Evolutionary conservation across 1,140 invertebrate species (phyloP), one percentile per base, ranked within the genome.

Genomic region (Euura saliciscinereae): DNA sequence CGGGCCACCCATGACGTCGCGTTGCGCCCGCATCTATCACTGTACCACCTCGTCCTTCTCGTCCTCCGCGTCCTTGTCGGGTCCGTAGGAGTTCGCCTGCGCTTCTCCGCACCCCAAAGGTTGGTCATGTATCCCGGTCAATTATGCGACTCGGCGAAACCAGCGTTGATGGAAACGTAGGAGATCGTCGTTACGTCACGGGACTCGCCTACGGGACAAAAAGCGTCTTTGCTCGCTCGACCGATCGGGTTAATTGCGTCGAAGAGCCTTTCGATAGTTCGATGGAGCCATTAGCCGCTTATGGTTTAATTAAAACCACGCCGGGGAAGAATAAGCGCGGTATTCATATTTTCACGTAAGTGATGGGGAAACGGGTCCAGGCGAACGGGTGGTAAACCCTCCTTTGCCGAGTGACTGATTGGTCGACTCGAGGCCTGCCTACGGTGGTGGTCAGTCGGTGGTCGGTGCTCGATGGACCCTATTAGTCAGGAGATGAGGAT

Each of bases 21-120:
- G 82, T 83, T 80, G 83, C 79, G 82, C 83, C 85, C 83, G 84
- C 83, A 87, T 86, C 84, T 87, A 86, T 86, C 86, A 86, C 80
- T 79, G 80, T 83, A 83, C 82, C 84, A 87, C 84, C 85, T 43
- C 66, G 13, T 67, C 43, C 13, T 43, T 67, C 66, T 28, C 13
- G 66, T 67, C 66, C 66, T 67, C 46, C 46, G 46, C 46, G 46
- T n/a, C 11, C 46, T 51, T n/a, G 7, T n/a, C 46, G 7, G 2
- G 46, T n/a, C 46, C 46, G 46, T 8, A 51, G 1, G 46, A 51
- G 46, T 7, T 51, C 11, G n/a, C 7, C 11, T 51, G n/a, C 11
- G 7, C 46, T 51, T 51, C 11, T 7, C 46, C 7, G 46, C 11
- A 7, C 46, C 46, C 46, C 46, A 51, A 51, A 28, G 28, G 28